These are phyloP conservation scores for Pitta sordida DNA, from an alignment of 2,113 vertebrate genomes.

Conservation along the genomic window DNA sequence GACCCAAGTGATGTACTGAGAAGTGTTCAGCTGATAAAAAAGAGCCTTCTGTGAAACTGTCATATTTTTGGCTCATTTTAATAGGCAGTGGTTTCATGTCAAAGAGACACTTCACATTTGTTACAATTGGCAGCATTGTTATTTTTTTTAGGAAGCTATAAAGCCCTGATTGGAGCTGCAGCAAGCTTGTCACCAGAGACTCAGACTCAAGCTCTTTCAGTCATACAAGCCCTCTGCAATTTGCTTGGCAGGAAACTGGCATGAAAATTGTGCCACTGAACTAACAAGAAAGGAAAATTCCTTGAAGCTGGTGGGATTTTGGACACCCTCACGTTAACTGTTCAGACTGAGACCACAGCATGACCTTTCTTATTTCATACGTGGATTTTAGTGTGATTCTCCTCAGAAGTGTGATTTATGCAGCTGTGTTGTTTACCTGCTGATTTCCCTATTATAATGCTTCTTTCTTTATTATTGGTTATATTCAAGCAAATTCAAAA, in stretches of 20 bases:
- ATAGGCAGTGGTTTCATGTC: constrained; percentile 40
- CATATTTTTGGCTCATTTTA: constrained; percentile 56
- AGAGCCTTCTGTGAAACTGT: constrained; percentile 24
- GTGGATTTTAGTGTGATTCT: background rate
- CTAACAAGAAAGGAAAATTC: constrained; percentile 31
- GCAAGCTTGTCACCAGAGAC: constrained; percentile 48
- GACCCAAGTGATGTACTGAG: constrained; percentile 17
- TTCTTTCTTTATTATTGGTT: background rate
- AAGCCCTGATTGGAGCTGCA: background rate
- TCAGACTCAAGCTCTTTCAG: constrained; percentile 30
- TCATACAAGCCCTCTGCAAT: constrained; percentile 40
- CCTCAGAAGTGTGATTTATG: background rate
- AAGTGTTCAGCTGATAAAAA: constrained; percentile 38
- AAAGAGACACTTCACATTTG: constrained; percentile 45
- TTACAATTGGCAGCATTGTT: constrained; percentile 20
- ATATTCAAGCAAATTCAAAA: background rate
- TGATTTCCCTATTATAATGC: background rate
- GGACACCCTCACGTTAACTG: constrained; percentile 17
- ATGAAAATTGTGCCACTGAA: constrained; percentile 58
- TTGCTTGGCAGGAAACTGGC: constrained; percentile 56
- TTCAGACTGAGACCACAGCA: constrained; percentile 21
- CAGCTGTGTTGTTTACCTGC: background rate
- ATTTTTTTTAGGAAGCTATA: background rate
- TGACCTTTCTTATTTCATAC: background rate
- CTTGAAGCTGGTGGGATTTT: background rate